phyloP scores from a whole-genome alignment of 2,113 vertebrate genomes.

The Euleptes europaea region DNA sequence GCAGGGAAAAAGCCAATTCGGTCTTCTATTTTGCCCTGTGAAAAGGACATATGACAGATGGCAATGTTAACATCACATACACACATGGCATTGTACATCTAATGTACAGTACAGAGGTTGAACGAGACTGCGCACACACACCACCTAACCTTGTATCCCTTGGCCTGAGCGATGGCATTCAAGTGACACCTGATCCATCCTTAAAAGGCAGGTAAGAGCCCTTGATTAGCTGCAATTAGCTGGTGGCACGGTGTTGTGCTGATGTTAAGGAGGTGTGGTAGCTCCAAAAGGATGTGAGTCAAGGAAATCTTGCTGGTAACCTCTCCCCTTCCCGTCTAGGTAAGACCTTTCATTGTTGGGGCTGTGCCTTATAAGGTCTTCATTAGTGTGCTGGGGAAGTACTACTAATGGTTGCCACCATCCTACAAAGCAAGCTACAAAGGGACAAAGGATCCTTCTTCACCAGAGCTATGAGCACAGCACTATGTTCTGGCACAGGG shows the following conservation, averaged over 20 bases:
- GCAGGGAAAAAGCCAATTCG: constrained; percentile 93
- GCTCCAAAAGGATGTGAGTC: background rate
- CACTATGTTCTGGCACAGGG: background rate
- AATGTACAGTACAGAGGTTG: background rate
- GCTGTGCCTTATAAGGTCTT: background rate
- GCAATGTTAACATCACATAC: background rate
- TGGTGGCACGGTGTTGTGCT: no score
- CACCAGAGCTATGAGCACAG: background rate
- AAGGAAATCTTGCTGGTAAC: background rate
- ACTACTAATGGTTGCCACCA: background rate
- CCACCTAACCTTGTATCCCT: background rate
- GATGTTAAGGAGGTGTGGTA: background rate
- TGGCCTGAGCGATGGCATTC: no score
- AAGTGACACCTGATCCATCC: no score
- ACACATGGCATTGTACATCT: background rate
- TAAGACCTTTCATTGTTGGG: background rate
- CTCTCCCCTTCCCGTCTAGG: no score
- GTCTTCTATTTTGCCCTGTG: constrained; percentile 91
- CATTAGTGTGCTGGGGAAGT: background rate
- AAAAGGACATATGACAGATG: constrained; percentile 28
- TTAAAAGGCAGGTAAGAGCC: background rate
- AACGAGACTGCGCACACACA: no score
- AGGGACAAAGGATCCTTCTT: background rate
- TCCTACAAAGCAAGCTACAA: background rate
- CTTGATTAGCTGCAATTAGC: background rate